phyloP scores from a whole-genome alignment of 2,888 invertebrate species.

The Elmis aenea region DNA sequence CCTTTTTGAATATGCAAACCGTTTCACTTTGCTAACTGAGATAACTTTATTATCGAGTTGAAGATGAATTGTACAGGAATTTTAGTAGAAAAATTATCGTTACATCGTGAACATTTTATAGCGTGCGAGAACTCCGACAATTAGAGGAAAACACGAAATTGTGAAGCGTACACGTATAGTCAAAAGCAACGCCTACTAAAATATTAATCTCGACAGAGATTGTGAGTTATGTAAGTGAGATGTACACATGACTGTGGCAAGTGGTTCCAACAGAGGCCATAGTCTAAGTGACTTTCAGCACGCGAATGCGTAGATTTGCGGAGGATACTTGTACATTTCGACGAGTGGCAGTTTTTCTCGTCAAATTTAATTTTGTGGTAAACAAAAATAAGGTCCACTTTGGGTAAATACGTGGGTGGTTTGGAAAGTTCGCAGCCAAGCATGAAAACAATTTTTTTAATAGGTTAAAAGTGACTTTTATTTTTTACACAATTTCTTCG shows the following conservation, averaged over 20 bases:
- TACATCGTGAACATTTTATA: conserved; percentile 15
- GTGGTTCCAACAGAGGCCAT: conserved; percentile 29
- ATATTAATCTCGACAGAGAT: conserved; percentile 42
- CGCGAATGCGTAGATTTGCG: conserved; percentile 22
- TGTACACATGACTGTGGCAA: conserved; percentile 37
- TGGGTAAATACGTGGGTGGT: too few relatives aligned
- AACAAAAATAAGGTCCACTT: too few relatives aligned
- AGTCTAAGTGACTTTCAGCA: conserved; percentile 27
- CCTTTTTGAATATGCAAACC: conserved; percentile 20
- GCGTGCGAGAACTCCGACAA: conserved; percentile 14
- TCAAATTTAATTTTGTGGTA: too few relatives aligned
- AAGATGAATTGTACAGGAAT: conserved; percentile 10
- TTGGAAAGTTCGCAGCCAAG: too few relatives aligned
- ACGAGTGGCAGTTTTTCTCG: too few relatives aligned
- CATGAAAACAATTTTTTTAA: too few relatives aligned
- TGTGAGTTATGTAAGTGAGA: conserved; percentile 42
- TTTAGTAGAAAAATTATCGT: conserved; percentile 9
- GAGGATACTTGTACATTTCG: conserved; percentile 6
- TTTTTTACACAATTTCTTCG: too few relatives aligned
- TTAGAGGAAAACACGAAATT: conserved; percentile 15
- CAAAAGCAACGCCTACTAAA: conserved; percentile 27
- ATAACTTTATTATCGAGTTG: conserved; percentile 11
- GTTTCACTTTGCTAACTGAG: conserved; percentile 11
- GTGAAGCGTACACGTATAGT: conserved; percentile 15
- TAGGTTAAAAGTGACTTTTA: too few relatives aligned